A percentile compares a stretch with the other conserved stretches of the same genome.
These are phyloP conservation scores for Sceliomorpha sp. DNA, from an alignment of 2,888 invertebrate species.

Conservation along the genomic window DNA sequence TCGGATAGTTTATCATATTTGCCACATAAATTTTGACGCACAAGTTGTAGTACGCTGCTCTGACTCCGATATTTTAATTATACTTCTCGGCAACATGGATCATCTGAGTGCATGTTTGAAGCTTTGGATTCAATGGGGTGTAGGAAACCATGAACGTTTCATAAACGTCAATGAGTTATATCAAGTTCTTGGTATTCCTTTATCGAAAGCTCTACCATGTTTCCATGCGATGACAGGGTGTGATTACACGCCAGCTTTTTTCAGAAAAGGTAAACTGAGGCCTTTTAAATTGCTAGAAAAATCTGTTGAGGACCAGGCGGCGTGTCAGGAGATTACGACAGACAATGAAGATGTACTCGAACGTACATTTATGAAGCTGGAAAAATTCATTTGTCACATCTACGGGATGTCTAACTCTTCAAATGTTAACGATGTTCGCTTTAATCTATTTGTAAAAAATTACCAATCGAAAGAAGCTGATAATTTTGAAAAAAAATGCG, in stretches of 20 bases:
- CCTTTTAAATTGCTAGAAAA: constrained; percentile 10
- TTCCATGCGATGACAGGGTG: constrained; percentile 57
- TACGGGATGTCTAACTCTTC: background rate
- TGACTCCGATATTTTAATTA: constrained; percentile 37
- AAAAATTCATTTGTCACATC: constrained; percentile 19
- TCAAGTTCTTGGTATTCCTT: constrained; percentile 16
- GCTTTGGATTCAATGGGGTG: constrained; percentile 37
- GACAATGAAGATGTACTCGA: background rate
- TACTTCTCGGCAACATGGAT: constrained; percentile 48
- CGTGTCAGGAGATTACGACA: too few species aligned
- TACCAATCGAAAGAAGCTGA: constrained; percentile 10
- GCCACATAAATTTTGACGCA: constrained; percentile 37
- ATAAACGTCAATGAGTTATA: constrained; percentile 41
- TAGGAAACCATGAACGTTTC: constrained; percentile 31
- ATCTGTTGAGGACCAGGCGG: constrained; percentile 10
- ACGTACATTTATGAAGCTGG: constrained; percentile 4
- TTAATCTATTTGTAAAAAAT: constrained; percentile 10
- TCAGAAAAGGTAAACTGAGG: constrained; percentile 70
- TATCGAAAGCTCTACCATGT: constrained; percentile 28
- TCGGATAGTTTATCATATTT: constrained; percentile 54
- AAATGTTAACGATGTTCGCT: constrained; percentile 6
- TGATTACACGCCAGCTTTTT: constrained; percentile 58
- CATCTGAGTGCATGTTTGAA: constrained; percentile 13
- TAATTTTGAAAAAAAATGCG: too few species aligned
- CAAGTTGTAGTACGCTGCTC: constrained; percentile 29